Evolutionary conservation across 2,888 invertebrate species (phyloP).

Genomic region (Halictus quadricinctus): DNA sequence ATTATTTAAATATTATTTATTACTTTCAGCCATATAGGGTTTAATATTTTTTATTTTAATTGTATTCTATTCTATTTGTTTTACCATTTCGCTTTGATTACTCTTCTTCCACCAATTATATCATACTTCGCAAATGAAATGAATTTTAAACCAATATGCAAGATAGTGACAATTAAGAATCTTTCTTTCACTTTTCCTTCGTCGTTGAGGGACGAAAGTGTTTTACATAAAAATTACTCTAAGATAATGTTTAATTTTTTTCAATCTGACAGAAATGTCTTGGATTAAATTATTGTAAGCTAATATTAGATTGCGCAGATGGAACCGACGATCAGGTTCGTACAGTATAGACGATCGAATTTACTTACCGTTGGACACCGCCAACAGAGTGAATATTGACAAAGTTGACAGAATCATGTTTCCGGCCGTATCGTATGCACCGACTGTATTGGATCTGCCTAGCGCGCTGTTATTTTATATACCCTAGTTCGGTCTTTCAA

Average conservation of each 20-base stretch:
- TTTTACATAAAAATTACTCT: too few species aligned
- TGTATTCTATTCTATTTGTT: background rate
- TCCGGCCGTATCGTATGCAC: background rate
- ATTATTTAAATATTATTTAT: too few species aligned
- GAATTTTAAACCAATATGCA: background rate
- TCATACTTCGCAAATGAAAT: background rate
- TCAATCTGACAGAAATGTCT: background rate
- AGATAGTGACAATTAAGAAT: background rate
- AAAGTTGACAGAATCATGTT: constrained; percentile 47
- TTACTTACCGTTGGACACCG: constrained; percentile 51
- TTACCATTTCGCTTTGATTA: background rate
- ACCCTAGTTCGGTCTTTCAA: background rate
- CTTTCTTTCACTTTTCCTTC: too few species aligned
- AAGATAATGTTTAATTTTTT: too few species aligned
- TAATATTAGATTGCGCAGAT: background rate
- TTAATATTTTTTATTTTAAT: too few species aligned
- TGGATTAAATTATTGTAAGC: background rate
- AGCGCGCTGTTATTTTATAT: constrained; percentile 47
- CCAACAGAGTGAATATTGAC: constrained; percentile 41
- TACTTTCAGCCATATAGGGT: too few species aligned
- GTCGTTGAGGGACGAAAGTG: too few species aligned
- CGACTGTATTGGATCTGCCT: constrained; percentile 12
- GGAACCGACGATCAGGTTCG: background rate
- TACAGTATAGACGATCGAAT: background rate
- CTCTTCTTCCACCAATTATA: background rate